phyloP scores from a whole-genome alignment of 2,888 invertebrate species.

The Altica lythri region DNA sequence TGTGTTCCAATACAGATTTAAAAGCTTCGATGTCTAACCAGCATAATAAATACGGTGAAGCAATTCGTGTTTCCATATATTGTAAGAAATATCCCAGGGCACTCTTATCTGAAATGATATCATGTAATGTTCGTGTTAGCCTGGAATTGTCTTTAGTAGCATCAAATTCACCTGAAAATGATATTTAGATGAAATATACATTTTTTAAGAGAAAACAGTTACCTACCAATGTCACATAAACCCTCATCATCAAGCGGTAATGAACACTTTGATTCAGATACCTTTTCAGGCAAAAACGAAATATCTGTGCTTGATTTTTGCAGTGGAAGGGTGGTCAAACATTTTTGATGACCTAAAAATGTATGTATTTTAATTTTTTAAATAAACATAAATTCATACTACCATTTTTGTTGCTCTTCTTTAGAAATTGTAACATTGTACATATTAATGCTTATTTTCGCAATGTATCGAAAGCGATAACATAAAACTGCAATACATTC shows the following conservation, averaged over 20 bases:
- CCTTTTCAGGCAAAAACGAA: constrained; percentile 10
- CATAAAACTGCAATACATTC: not conserved
- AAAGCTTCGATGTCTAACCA: constrained; percentile 78
- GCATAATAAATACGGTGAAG: constrained; percentile 70
- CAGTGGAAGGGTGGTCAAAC: constrained; percentile 26
- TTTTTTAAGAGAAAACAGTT: not conserved
- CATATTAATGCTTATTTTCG: constrained; percentile 28
- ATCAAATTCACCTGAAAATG: constrained; percentile 47
- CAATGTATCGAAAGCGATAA: not conserved
- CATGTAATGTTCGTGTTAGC: constrained; percentile 74
- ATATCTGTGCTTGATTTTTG: constrained; percentile 6
- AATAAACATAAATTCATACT: constrained; percentile 1
- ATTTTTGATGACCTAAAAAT: constrained; percentile 45
- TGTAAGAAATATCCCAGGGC: constrained; percentile 84
- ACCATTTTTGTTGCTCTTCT: constrained; percentile 66
- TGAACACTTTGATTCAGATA: not conserved
- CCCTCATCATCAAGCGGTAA: constrained; percentile 52
- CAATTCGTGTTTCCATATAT: constrained; percentile 79
- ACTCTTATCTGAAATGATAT: constrained; percentile 78
- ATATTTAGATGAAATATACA: not conserved
- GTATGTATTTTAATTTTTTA: not conserved
- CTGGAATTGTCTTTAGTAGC: constrained; percentile 58
- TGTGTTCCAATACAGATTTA: constrained; percentile 54
- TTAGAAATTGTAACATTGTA: constrained; percentile 79
- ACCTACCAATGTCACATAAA: constrained; percentile 51